phyloP scores from a whole-genome alignment of 2,888 invertebrate species.

The Ptychoptera albimana region DNA sequence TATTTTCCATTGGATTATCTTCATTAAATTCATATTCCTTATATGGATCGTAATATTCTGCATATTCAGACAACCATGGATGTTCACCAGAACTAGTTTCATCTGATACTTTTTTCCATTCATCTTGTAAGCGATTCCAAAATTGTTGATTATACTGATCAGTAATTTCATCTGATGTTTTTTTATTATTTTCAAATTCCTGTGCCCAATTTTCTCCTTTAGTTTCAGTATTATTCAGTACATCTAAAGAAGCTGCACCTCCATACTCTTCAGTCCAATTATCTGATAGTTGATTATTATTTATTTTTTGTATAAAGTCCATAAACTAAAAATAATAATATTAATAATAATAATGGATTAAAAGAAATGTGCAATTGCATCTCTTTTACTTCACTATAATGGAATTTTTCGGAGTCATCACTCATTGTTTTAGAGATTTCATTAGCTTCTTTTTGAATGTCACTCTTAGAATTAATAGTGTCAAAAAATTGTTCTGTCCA shows the following conservation, averaged over 20 bases:
- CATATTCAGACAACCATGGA: constrained; percentile 57
- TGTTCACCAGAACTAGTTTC: constrained; percentile 35
- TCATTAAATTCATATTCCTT: constrained; percentile 65
- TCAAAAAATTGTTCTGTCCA: neutral
- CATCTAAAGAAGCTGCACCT: no score
- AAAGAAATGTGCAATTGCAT: no score
- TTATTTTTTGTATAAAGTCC: constrained; percentile 24
- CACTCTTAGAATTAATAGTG: neutral
- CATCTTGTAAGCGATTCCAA: constrained; percentile 51
- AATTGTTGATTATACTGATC: constrained; percentile 44
- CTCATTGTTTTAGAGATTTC: neutral
- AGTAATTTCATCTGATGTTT: constrained; percentile 33
- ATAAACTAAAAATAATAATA: constrained; percentile 12
- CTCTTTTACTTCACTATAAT: neutral
- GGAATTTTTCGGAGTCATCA: constrained; percentile 1
- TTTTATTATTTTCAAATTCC: constrained; percentile 39
- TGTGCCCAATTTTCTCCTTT: constrained; percentile 24
- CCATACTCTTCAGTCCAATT: no score
- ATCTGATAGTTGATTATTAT: no score
- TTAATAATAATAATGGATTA: no score
- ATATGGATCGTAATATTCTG: constrained; percentile 43
- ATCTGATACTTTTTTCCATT: constrained; percentile 63
- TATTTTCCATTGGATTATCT: constrained; percentile 70
- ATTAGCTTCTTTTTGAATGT: neutral
- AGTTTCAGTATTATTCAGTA: no score